Evolutionary conservation across 2,888 invertebrate species (phyloP), one percentile per base, ranked within the genome.

Genomic region (Drosophila lutescens): DNA sequence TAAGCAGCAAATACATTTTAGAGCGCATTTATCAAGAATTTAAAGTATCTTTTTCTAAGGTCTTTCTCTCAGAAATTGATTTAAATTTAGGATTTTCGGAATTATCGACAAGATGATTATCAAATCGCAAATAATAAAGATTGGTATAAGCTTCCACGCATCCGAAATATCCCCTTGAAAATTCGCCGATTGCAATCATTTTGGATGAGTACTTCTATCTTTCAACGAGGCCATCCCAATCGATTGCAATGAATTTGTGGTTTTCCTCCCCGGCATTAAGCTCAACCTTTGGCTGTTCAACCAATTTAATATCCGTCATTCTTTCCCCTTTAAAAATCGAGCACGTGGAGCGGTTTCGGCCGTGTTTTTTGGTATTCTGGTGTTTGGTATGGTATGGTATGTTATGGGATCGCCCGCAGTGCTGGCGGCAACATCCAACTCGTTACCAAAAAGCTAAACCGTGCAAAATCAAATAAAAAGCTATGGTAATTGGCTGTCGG

Each of bases 371-470:
- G 34, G 17, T 13, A 17, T 43, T 12, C 12, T 5, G 13, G 65
- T 12, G 26, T 34, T 66, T 58, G 20, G 20, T 20, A 20, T 20
- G 20, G 23, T 23, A 10, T 10, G 10, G 32, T 10, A 32, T 32
- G 56, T 41, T 10, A 40, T 13, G 17, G 67, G 51, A 20, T 36
- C 26, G 20, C 15, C 58, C 55, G 43, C 59, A 38, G 10, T 38
- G 72, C 57, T 38, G 60, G 38, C 20, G 47, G 53, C 51, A 32
- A 41, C 63, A 63, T 41, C 55, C 41, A 43, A 54, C 46, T 59
- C 56, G 71, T 61, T 74, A 76, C 76, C 79, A 71, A 76, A 76
- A 87, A 87, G 85, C 85, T 69, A 84, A 84, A 68, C 66, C 82
- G 60, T 74, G 59, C 73, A 58, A 89, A 85, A 84, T 74, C 69